phyloP scores from a whole-genome alignment of 2,797 vertebrate species.

The Bradypodion pumilum region DNA sequence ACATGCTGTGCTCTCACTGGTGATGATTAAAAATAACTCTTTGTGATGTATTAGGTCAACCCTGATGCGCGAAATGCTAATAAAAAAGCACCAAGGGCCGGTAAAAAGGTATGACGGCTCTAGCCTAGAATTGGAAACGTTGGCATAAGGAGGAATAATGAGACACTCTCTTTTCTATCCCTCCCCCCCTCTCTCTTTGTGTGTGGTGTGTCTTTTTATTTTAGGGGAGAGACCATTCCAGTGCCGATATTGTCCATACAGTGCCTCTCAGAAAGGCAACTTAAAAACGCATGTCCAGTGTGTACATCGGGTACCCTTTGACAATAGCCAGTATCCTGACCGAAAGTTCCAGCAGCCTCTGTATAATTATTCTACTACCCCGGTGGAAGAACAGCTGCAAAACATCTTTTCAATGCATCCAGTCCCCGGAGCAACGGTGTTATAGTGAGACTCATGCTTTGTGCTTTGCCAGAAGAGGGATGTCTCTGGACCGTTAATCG shows the following conservation, averaged over 20 bases:
- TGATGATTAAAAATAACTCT: constrained; percentile 30
- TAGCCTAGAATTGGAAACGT: neutral
- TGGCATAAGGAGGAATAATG: neutral
- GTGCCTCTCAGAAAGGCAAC: constrained; percentile 91
- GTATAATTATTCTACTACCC: constrained; percentile 47
- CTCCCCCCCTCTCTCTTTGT: constrained; percentile 5
- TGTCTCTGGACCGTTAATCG: constrained; percentile 46
- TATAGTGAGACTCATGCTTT: constrained; percentile 32
- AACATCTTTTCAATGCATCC: constrained; percentile 58
- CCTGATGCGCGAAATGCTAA: accelerated
- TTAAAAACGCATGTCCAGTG: constrained; percentile 79
- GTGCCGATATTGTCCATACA: constrained; percentile 82
- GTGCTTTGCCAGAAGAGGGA: constrained; percentile 45
- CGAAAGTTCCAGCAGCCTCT: constrained; percentile 54
- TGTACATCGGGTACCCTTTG: constrained; percentile 77
- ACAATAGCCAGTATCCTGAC: constrained; percentile 76
- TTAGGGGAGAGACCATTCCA: constrained; percentile 87
- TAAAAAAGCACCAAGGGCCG: neutral
- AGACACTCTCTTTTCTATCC: constrained; percentile 43
- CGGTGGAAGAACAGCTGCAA: constrained; percentile 55
- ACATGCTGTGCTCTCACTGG: neutral
- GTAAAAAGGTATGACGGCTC: neutral
- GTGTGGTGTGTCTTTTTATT: constrained; percentile 52
- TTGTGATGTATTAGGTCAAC: neutral
- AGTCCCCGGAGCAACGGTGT: constrained; percentile 53